phyloP scores from a whole-genome alignment of 2,888 invertebrate species.

The Meiosimyza decipiens region DNA sequence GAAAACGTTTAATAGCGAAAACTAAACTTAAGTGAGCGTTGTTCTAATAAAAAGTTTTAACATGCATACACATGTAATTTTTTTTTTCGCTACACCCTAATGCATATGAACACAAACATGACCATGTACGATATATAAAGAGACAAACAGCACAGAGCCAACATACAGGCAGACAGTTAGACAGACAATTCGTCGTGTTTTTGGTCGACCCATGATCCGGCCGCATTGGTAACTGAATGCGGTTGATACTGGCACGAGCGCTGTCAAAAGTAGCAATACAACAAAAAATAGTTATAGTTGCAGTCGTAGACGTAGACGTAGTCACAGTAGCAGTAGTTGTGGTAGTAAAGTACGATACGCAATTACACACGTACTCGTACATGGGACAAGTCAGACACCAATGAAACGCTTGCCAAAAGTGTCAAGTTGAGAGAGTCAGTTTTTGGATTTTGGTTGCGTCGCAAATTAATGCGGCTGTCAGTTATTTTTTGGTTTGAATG shows the following conservation, averaged over 20 bases:
- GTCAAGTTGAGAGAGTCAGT: conserved; percentile 46
- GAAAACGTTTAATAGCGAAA: too few relatives aligned
- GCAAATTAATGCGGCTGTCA: conserved; percentile 37
- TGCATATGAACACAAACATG: background rate
- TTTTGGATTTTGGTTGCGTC: conserved; percentile 45
- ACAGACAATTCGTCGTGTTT: conserved; percentile 19
- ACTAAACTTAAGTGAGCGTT: too few relatives aligned
- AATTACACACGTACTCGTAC: background rate
- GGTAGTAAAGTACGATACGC: conserved; percentile 21
- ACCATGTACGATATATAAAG: background rate
- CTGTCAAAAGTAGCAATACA: conserved; percentile 15
- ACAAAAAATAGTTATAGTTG: conserved; percentile 40
- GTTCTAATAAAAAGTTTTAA: too few relatives aligned
- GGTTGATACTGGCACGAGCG: conserved; percentile 27
- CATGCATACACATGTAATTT: background rate
- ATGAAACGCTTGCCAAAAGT: conserved; percentile 40
- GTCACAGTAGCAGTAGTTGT: background rate
- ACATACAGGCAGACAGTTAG: background rate
- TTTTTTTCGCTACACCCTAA: background rate
- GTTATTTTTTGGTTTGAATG: conserved; percentile 18
- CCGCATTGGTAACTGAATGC: conserved; percentile 31
- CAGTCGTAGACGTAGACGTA: conserved; percentile 34
- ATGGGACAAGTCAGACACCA: conserved; percentile 9
- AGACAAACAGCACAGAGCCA: background rate
- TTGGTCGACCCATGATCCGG: conserved; percentile 29